Conservation (phyloP, 2,888 invertebrate genomes). For the Megaustenia siamemsis region DNA sequence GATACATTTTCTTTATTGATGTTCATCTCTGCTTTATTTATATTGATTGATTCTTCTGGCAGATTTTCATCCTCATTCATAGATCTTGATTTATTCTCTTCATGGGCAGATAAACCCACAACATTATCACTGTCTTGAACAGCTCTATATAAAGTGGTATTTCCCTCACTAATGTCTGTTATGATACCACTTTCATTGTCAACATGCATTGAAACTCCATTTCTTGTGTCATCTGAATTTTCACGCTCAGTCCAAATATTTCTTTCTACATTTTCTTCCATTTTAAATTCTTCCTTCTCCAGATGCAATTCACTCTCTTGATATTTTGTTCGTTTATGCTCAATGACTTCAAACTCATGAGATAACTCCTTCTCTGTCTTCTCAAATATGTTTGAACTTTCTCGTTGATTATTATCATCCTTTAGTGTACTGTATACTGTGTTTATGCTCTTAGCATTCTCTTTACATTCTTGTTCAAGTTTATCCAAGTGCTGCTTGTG, state of each 20-base stretch:
- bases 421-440: background rate
- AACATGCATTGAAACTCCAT: background rate
- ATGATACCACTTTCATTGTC: background rate
- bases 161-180: background rate
- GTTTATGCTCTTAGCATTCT: background rate
- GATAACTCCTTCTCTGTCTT: background rate
- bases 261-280: constrained; percentile 4
- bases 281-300: background rate
- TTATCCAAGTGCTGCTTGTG: background rate
- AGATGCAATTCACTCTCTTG: background rate
- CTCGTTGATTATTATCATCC: background rate
- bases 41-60: background rate
- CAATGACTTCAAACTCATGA: background rate
- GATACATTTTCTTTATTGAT: background rate
- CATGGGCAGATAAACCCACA: background rate
- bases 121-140: background rate
- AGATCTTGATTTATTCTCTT: background rate
- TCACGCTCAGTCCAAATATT: background rate
- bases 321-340: background rate
- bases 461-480: background rate
- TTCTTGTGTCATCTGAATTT: background rate
- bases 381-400: background rate
- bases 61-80: background rate
- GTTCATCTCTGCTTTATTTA: background rate
- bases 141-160: background rate